These are phyloP conservation scores for Drosophila falleni DNA, from an alignment of 2,888 invertebrate genomes.

Conservation along the genomic window DNA sequence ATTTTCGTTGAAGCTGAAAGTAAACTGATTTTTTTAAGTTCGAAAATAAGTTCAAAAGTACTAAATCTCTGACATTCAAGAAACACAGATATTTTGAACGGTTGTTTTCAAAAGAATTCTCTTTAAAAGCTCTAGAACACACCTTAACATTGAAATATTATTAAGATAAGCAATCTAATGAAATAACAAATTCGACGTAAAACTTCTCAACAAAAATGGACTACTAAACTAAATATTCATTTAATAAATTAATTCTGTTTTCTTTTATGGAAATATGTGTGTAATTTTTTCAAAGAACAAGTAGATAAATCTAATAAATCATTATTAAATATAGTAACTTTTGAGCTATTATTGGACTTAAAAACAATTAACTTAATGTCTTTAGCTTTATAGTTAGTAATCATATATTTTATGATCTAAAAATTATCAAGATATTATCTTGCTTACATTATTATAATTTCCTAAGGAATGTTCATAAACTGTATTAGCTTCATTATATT, in stretches of 20 bases:
- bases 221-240: background rate
- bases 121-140: no score
- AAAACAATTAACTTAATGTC: background rate
- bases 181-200: background rate
- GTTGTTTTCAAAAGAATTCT: no score
- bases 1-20: no score
- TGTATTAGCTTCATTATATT: background rate
- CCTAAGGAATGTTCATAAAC: background rate
- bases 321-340: background rate
- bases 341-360: background rate
- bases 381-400: background rate
- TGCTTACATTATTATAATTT: background rate
- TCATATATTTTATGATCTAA: background rate
- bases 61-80: no score
- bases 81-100: no score
- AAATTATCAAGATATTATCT: background rate
- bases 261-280: background rate
- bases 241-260: background rate
- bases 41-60: no score
- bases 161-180: background rate
- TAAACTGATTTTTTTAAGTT: no score
- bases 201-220: background rate
- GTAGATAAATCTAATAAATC: no score
- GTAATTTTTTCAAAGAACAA: no score
- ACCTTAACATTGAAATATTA: background rate